Conservation (phyloP, 2,113 vertebrate genomes). For the Oryzias melastigma region DNA sequence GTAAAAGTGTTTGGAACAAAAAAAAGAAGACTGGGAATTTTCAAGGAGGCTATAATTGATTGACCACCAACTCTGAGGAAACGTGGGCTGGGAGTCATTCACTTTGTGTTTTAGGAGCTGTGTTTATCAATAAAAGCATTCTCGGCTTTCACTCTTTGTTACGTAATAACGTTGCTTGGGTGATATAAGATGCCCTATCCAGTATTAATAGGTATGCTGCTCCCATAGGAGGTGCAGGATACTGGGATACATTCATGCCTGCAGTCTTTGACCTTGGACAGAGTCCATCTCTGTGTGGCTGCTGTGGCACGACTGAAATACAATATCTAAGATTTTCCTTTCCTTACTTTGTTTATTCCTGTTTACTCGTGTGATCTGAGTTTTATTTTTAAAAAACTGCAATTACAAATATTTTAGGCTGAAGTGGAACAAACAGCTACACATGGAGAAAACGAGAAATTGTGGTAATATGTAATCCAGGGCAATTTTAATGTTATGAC, state of each 20-base stretch:
- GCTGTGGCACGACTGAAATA: not conserved
- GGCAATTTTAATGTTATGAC: too few relatives aligned
- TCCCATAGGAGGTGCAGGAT: conserved; percentile 5
- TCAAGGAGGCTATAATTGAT: conserved; percentile 2
- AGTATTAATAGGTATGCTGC: conserved; percentile 13
- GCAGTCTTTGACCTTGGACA: conserved; percentile 6
- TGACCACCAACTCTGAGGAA: not conserved
- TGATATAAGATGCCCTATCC: conserved; percentile 20
- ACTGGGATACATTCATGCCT: not conserved
- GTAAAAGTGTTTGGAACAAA: not conserved
- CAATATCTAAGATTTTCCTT: not conserved
- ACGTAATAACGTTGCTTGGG: not conserved
- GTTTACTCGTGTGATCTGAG: not conserved
- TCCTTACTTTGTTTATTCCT: not conserved
- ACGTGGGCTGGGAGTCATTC: not conserved
- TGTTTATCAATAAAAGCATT: not conserved
- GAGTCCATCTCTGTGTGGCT: not conserved
- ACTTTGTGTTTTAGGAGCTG: not conserved
- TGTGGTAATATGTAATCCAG: too few relatives aligned
- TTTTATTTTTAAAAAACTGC: too few relatives aligned
- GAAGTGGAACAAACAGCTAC: too few relatives aligned
- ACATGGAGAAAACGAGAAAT: too few relatives aligned
- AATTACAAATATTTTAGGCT: too few relatives aligned
- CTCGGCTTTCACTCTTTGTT: conserved; percentile 20
- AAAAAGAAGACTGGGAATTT: conserved; percentile 2